Evolutionary conservation across 2,113 vertebrate genomes (phyloP).

Genomic region (Prionailurus viverrinus): DNA sequence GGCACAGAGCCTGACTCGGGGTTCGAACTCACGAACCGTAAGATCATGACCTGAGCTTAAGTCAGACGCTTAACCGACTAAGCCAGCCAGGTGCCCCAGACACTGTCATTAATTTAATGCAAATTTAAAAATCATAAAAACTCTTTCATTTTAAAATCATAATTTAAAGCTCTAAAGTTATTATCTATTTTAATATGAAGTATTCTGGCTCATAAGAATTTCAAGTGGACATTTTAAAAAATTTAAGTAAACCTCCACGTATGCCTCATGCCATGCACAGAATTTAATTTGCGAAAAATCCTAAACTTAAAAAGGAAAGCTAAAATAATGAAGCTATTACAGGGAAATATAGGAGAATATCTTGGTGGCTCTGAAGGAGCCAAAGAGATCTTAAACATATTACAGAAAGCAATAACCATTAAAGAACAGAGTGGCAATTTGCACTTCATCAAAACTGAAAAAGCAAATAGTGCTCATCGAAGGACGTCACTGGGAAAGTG

Average conservation of each 20-base stretch:
- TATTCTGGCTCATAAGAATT: not conserved
- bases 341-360: not conserved
- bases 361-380: not conserved
- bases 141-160: slow-evolving; percentile 4
- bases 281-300: slow-evolving; percentile 34
- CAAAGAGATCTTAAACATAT: not conserved
- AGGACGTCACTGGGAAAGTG: not conserved
- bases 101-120: not conserved
- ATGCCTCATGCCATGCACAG: not conserved
- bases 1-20: too few species aligned
- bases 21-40: too few species aligned
- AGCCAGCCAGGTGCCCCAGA: not conserved
- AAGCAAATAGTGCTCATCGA: not conserved
- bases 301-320: slow-evolving; percentile 11
- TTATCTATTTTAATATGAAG: slow-evolving; percentile 40
- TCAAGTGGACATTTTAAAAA: slow-evolving; percentile 44
- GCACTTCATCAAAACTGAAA: not conserved
- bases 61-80: too few species aligned
- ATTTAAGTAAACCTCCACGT: not conserved
- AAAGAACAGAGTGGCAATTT: not conserved
- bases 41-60: too few species aligned
- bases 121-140: slow-evolving; percentile 36
- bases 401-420: slow-evolving; percentile 8
- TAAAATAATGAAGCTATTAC: slow-evolving; percentile 35
- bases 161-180: slow-evolving; percentile 20